Percentiles rank a stretch among this genome's conserved stretches.
These are phyloP conservation scores for Anodontia alba DNA, from an alignment of 2,888 invertebrate species.

Conservation along the genomic window DNA sequence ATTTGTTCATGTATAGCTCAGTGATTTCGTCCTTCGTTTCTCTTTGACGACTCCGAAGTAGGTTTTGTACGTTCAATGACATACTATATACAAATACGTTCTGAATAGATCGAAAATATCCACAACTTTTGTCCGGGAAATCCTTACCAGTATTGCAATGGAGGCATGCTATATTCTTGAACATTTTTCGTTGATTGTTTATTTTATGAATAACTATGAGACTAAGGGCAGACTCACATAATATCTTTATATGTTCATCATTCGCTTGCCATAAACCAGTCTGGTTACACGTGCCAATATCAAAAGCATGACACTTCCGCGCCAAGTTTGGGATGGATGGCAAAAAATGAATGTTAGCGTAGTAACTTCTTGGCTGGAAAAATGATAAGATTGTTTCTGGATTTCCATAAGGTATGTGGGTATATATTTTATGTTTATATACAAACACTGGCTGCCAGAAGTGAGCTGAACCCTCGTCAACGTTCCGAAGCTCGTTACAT, in stretches of 20 bases:
- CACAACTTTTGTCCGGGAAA: neutral
- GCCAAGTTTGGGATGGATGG: neutral
- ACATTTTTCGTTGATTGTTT: neutral
- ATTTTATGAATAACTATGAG: neutral
- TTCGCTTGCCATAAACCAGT: neutral
- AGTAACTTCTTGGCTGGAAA: neutral
- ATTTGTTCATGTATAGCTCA: too few species aligned
- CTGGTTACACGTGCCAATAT: neutral
- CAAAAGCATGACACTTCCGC: neutral
- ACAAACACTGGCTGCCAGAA: neutral
- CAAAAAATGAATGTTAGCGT: neutral
- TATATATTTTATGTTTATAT: neutral
- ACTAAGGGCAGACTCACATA: neutral
- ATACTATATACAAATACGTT: too few species aligned
- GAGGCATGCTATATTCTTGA: neutral
- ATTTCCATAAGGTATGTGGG: neutral
- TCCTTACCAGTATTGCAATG: neutral
- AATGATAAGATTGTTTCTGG: neutral
- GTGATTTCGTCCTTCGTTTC: too few species aligned
- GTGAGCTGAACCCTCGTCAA: neutral
- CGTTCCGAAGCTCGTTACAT: neutral
- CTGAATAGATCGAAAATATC: too few species aligned
- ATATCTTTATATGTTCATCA: neutral
- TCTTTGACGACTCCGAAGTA: too few species aligned
- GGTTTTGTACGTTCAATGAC: too few species aligned